Percentiles rank a stretch among this genome's conserved stretches.
phyloP scores from a whole-genome alignment of 2,113 vertebrate genomes.

The Chaetorhynchus papuensis region DNA sequence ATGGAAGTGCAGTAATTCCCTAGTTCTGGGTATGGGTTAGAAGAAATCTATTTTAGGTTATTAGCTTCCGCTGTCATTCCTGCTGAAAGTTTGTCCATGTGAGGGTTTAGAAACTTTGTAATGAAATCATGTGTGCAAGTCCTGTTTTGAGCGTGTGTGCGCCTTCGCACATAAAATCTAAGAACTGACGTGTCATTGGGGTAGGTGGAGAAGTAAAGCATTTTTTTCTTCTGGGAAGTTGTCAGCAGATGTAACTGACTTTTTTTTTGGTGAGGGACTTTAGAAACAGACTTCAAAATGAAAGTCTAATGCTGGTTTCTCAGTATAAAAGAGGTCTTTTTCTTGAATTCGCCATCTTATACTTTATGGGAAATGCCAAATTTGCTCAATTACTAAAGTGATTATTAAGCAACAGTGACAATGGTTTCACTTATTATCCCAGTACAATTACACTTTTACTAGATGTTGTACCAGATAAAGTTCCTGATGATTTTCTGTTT shows the following conservation, averaged over 20 bases:
- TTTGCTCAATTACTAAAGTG: background rate
- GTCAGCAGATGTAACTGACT: background rate
- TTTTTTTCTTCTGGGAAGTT: background rate
- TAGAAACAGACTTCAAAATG: background rate
- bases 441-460: constrained; percentile 3
- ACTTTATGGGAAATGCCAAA: background rate
- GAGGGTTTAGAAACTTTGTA: background rate
- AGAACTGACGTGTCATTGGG: background rate
- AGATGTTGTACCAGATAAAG: constrained; percentile 8
- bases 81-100: background rate
- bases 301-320: background rate
- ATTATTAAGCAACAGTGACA: background rate
- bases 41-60: background rate
- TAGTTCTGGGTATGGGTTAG: background rate
- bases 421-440: background rate
- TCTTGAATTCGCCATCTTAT: background rate
- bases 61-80: background rate
- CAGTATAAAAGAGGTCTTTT: background rate
- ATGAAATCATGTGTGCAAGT: background rate
- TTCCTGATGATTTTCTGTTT: constrained; percentile 49
- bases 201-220: background rate
- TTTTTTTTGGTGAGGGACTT: background rate
- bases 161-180: background rate
- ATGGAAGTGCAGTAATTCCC: background rate
- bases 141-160: background rate